phyloP scores from a whole-genome alignment of 1,140 invertebrate species.

The Ditylenchus dipsaci region DNA sequence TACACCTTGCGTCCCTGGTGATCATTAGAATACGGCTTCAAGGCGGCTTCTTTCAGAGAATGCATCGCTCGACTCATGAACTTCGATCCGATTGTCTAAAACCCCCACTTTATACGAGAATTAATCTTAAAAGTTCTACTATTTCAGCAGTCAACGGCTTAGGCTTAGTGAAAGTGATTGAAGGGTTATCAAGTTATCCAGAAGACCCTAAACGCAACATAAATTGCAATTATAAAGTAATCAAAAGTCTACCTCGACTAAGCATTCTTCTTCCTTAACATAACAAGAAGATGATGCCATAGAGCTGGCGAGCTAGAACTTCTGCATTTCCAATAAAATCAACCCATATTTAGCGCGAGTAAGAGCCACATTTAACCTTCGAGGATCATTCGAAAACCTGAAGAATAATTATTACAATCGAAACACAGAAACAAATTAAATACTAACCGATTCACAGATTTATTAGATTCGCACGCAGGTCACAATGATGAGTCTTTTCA shows the following conservation, averaged over 20 bases:
- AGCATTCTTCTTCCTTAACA: conserved; percentile 95
- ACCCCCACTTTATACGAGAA: too few relatives aligned
- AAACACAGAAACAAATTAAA: too few relatives aligned
- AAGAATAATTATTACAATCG: too few relatives aligned
- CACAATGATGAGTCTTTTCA: conserved; percentile 96
- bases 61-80: conserved; percentile 38
- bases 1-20: not conserved
- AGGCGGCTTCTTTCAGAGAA: conserved; percentile 32
- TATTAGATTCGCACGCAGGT: conserved; percentile 82
- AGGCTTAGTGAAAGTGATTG: conserved; percentile 94
- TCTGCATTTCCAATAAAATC: conserved; percentile 99
- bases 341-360: conserved; percentile 92
- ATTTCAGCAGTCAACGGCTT: conserved; percentile 86
- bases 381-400: conserved; percentile 81
- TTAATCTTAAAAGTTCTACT: too few relatives aligned
- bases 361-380: conserved; percentile 94
- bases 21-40: conserved; percentile 22
- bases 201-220: conserved; percentile 71
- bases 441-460: conserved; percentile 73
- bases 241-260: conserved; percentile 71
- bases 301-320: conserved; percentile 91
- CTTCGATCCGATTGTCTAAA: conserved; percentile 21
- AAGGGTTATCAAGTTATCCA: conserved; percentile 91
- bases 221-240: too few relatives aligned
- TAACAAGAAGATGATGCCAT: conserved; percentile 95